Evolutionary conservation across 92 coral and sea anemone species (phyloP), one percentile per base, ranked within the genome.

Genomic region (Desmophyllum pertusum): DNA sequence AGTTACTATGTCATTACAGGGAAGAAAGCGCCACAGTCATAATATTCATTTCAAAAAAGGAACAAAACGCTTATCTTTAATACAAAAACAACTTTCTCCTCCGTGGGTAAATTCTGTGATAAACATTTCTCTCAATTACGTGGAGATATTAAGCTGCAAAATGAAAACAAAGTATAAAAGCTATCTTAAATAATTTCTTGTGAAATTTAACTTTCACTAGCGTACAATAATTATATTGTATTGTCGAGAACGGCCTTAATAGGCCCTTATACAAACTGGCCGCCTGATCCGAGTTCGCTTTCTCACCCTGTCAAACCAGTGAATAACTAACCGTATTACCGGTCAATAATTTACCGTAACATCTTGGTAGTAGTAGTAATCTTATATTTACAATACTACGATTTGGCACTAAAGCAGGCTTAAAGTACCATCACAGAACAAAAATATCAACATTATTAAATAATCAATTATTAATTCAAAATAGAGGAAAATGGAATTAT

Each of bases 241-340:
- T 67, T 27, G 76, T 69, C 76, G 40, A 67, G 29, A 68, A 68
- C 35, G 84, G 73, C 46, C 70, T 69, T 62, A 21, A 50, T 55
- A 21, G 67, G 70, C 50, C 50, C 45, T 17, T 8, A 19, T 40
- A 63, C 72, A 64, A 63, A 63, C n/a, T n/a, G 59, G 70, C 72
- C 72, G 83, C 73, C n/a, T 78, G 55, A 33, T 78, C 76, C 76
- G 39, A 62, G 83, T 41, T 78, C 73, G 84, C 67, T 67, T 80
- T 67, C 76, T 80, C 51, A 15, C 84, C 84, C 76, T 67, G 84
- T 78, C 83, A 78, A 78, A 63, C 72, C 83, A 78, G 70, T 40
- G 38, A 61, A 78, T 78, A 78, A 78, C 59, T 78, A 61, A 78
- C 57, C 72, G 73, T 62, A 46, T 67, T 66, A 38, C 29, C 84